These are phyloP conservation scores for Henricia sp. DNA, from an alignment of 53 echinoderm and acorn worm genomes.

Conservation along the genomic window DNA sequence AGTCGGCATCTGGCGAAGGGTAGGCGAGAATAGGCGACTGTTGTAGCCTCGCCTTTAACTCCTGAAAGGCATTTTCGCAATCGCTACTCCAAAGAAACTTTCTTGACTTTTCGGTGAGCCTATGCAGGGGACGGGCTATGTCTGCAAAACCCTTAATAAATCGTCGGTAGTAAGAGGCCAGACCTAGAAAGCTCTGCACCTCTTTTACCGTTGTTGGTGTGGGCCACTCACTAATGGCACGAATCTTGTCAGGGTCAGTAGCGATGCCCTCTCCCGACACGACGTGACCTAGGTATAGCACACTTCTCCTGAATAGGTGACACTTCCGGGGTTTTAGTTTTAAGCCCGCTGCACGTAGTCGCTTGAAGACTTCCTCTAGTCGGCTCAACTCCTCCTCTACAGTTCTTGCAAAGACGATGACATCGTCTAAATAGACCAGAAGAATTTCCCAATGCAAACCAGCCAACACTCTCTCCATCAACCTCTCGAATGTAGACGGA, in stretches of 20 bases:
- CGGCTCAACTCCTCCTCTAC: conserved; percentile 36
- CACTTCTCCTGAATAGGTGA: conserved; percentile 11
- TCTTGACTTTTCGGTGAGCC: conserved; percentile 17
- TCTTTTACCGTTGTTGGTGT: conserved; percentile 16
- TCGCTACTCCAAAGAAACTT: conserved; percentile 3
- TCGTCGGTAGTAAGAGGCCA: conserved; percentile 20
- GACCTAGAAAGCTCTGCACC: conserved; percentile 13
- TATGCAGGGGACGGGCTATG: conserved; percentile 6
- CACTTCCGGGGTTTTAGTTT: conserved; percentile 43
- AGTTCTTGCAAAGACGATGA: conserved; percentile 32
- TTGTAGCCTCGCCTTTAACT: neutral
- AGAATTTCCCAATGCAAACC: conserved; percentile 41
- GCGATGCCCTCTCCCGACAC: conserved; percentile 20
- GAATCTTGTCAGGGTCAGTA: conserved; percentile 23
- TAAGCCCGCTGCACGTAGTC: conserved; percentile 12
- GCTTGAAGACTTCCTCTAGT: conserved; percentile 13
- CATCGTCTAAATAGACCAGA: conserved; percentile 45
- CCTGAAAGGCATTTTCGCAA: conserved; percentile 4
- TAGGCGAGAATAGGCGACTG: conserved; percentile 2
- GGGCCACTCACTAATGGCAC: conserved; percentile 17
- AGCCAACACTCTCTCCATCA: conserved; percentile 40
- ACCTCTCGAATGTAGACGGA: conserved; percentile 36
- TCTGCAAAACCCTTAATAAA: conserved; percentile 11
- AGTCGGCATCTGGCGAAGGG: neutral
- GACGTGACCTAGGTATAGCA: conserved; percentile 35